Evolutionary conservation across 2,113 vertebrate species (phyloP), one percentile per base, ranked within the genome.

Genomic region (Monarcha castaneiventris): DNA sequence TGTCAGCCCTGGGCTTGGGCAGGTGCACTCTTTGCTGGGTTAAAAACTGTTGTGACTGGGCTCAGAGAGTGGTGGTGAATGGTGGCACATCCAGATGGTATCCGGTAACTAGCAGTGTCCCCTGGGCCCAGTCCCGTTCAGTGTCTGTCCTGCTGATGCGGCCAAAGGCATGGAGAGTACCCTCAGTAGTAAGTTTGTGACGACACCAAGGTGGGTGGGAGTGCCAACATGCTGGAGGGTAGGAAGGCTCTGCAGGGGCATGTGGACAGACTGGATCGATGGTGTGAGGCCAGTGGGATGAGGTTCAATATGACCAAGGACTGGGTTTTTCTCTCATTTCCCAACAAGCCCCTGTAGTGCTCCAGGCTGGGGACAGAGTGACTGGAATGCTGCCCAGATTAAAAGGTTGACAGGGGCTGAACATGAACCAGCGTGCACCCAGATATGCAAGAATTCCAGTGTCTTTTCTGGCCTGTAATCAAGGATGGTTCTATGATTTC

Each of bases 41-140:
- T 64, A 25, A 41, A 30, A 25, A 30, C 6, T 9, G 25, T 8
- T 1, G 16, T 25, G 20, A 58, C 32, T 0, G 0, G 1, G 16
- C 41, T 9, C 43, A 49, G 20, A 14, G 8, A 9, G 8, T 30
- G 21, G 19, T 3, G 2, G 20, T 30, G 83, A 58, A 58, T 7
- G 7, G 5, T 14, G 9, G 26, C 17, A 6, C 22, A 43, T 52
- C 14, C 17, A 21, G 32, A 2, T 20, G 30, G 5, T 1, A 0
- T 49, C 6, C 0, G 0, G 19, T 58, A 35, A 35, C 14, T 59
- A 7, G 5, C 7, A 1, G 8, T 55, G 21, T n/a, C 16, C 9
- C 21, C 8, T 58, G 6, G 3, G 32, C 22, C 16, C 8, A 20
- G 7, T 52, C 29, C 51, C 29, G 9, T n/a, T 68, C 26, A 4